These are phyloP conservation scores for Meleagris gallopavo DNA, from an alignment of 2,113 vertebrate genomes.

Conservation along the genomic window DNA sequence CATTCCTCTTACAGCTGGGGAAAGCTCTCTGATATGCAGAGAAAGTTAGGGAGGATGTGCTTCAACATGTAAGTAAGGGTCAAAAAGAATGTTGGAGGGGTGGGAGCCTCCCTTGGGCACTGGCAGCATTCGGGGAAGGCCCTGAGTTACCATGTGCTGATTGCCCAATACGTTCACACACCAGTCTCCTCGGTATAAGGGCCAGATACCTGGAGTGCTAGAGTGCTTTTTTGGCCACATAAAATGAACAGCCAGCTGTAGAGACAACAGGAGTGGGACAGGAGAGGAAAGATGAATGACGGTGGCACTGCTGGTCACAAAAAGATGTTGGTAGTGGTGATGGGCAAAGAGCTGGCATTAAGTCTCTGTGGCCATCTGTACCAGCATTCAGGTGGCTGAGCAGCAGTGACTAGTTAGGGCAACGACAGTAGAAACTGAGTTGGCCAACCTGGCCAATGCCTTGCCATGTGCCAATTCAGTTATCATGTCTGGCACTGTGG, in stretches of 20 bases:
- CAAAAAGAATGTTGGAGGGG: background rate
- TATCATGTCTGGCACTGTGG: constrained; percentile 15
- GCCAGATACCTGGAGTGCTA: constrained; percentile 18
- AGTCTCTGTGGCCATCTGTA: constrained; percentile 31
- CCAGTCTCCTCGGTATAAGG: background rate
- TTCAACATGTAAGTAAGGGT: background rate
- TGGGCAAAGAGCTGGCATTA: background rate
- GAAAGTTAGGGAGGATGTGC: background rate
- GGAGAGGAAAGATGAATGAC: constrained; percentile 15
- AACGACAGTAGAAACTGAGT: background rate
- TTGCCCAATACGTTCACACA: background rate
- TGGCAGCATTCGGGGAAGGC: background rate
- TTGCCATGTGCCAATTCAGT: background rate
- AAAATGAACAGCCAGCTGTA: constrained; percentile 49
- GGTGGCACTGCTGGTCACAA: background rate
- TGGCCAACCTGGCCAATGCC: background rate
- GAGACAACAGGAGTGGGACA: constrained; percentile 34
- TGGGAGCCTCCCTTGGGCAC: background rate
- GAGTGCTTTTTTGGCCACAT: background rate
- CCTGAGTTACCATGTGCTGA: background rate
- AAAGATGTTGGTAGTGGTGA: constrained; percentile 12
- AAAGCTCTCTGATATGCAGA: background rate
- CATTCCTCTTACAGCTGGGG: background rate
- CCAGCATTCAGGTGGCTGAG: constrained; percentile 42
- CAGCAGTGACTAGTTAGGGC: background rate